phyloP scores from a whole-genome alignment of 35 echinoderm and acorn worm species.

The Heliocidaris tuberculata region DNA sequence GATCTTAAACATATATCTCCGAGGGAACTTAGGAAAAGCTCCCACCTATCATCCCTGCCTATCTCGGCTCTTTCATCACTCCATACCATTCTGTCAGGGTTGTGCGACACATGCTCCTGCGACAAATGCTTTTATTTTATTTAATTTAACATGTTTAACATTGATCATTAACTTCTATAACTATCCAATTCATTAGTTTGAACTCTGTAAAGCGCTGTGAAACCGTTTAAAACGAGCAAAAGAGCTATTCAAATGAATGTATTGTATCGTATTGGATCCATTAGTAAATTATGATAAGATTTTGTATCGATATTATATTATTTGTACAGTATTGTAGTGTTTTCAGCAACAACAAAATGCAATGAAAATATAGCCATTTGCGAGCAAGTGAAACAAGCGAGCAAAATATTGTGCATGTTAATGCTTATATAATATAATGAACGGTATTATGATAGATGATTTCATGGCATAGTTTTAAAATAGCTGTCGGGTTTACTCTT shows the following conservation, averaged over 20 bases:
- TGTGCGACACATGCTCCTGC: not conserved
- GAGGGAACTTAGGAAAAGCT: conserved; percentile 20
- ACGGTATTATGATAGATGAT: too few relatives aligned
- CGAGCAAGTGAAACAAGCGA: too few relatives aligned
- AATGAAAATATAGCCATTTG: too few relatives aligned
- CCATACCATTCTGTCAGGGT: not conserved
- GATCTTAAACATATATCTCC: conserved; percentile 25
- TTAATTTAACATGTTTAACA: not conserved
- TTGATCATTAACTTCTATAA: not conserved
- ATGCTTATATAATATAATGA: too few relatives aligned
- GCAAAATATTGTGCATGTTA: too few relatives aligned
- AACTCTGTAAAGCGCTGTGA: not conserved
- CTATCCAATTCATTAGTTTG: not conserved
- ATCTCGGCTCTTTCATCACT: not conserved
- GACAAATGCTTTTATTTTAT: too few relatives aligned
- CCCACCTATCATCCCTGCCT: conserved; percentile 10
- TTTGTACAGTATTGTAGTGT: too few relatives aligned
- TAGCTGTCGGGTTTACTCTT: too few relatives aligned
- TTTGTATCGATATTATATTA: too few relatives aligned
- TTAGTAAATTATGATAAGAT: not conserved
- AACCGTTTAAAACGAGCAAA: not conserved
- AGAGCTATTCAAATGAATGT: not conserved
- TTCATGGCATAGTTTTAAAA: too few relatives aligned
- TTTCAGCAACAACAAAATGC: too few relatives aligned
- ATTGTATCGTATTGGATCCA: conserved; percentile 7